Percentiles rank a stretch among this genome's conserved stretches.
These are phyloP conservation scores for Colletes collaris DNA, from an alignment of 2,888 invertebrate species.

Conservation along the genomic window DNA sequence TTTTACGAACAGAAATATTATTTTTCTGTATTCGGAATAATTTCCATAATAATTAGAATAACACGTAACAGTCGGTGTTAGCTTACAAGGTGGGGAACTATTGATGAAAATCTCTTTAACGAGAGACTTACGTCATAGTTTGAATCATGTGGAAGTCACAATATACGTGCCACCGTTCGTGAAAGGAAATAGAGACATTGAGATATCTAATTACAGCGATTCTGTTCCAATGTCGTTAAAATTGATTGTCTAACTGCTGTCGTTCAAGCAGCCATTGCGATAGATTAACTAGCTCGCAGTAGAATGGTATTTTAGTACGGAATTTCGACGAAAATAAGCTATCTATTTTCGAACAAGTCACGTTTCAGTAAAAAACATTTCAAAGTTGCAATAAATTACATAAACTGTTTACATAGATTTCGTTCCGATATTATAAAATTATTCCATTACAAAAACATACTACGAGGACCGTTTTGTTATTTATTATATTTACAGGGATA, in stretches of 20 bases:
- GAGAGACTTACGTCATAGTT: conserved; percentile 26
- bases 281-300: neutral
- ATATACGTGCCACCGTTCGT: neutral
- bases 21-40: neutral
- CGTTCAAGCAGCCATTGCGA: neutral
- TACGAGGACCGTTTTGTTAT: neutral
- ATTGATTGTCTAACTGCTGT: neutral
- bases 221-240: conserved; percentile 2
- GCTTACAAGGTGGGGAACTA: conserved; percentile 28
- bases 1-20: no score
- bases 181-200: neutral
- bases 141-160: neutral
- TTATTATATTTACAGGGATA: neutral
- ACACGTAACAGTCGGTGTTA: conserved; percentile 4
- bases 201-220: conserved; percentile 7
- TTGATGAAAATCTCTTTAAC: conserved; percentile 37
- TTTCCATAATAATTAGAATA: neutral
- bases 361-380: no score
- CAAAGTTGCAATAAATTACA: neutral
- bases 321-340: no score
- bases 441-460: neutral
- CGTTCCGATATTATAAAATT: neutral
- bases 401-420: neutral
- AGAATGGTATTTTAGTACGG: no score
- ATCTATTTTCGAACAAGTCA: no score